A percentile compares a stretch with the other conserved stretches of the same genome.
Conservation (phyloP, 23 tunicate genomes). For the Trididemnum miniatum region DNA sequence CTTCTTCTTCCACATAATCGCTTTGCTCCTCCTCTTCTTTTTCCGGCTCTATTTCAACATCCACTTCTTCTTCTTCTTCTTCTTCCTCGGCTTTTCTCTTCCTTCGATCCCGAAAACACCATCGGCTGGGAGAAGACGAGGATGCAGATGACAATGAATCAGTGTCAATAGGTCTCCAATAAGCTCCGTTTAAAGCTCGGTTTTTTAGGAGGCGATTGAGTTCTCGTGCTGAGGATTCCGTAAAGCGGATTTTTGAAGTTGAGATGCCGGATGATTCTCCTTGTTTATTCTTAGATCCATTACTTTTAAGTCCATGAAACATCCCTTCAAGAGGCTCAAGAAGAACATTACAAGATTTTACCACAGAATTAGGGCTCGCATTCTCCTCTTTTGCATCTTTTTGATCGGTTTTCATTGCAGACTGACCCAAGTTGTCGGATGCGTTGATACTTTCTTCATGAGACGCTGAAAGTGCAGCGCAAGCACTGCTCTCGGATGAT, state of each 20-base stretch:
- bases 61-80: neutral
- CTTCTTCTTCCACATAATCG: neutral
- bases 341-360: conserved; percentile 25
- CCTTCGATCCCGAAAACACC: neutral
- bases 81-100: neutral
- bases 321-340: conserved; percentile 23
- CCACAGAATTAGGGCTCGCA: neutral
- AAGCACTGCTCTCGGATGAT: neutral
- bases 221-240: conserved; percentile 27
- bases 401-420: neutral
- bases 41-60: conserved; percentile 6
- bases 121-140: neutral
- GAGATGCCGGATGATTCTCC: no score
- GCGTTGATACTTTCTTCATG: neutral
- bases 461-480: neutral
- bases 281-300: neutral
- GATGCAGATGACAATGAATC: neutral
- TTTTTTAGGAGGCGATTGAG: conserved; percentile 26
- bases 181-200: conserved; percentile 32
- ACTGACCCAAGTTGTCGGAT: neutral
- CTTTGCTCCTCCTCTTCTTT: neutral
- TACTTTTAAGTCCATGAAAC: neutral
- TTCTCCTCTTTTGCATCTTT: neutral
- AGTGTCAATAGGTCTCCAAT: neutral
- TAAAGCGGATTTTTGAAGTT: neutral